These are phyloP conservation scores for Tromatobia lineatoria DNA, from an alignment of 2,888 invertebrate species.

Conservation along the genomic window DNA sequence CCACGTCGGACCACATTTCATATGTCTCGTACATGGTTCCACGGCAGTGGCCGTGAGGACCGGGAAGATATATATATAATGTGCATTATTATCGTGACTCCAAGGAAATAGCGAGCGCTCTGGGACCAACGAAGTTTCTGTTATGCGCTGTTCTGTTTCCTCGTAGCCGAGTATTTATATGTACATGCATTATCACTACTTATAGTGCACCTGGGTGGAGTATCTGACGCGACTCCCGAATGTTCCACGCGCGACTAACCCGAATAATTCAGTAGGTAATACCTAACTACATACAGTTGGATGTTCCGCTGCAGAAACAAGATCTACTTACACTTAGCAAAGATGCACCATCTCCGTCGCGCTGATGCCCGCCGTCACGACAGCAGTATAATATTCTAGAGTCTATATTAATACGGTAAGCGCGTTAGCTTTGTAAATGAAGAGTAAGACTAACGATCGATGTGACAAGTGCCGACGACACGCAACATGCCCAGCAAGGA, in stretches of 20 bases:
- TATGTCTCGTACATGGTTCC: neutral
- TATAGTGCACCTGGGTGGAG: neutral
- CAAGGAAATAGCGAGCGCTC: slow-evolving; percentile 15
- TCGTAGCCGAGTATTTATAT: slow-evolving; percentile 4
- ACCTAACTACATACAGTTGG: slow-evolving; percentile 34
- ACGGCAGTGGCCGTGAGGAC: neutral
- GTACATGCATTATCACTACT: slow-evolving; percentile 6
- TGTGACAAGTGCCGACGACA: slow-evolving; percentile 17
- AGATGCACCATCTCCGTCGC: slow-evolving; percentile 8
- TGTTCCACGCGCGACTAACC: slow-evolving; percentile 17
- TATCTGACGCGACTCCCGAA: slow-evolving; percentile 30
- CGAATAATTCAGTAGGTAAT: slow-evolving; percentile 51
- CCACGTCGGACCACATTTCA: neutral
- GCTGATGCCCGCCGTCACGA: slow-evolving; percentile 7
- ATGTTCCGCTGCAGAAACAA: slow-evolving; percentile 38
- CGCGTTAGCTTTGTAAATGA: slow-evolving; percentile 13
- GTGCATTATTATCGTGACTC: slow-evolving; percentile 29
- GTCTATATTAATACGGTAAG: neutral
- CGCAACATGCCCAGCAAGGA: neutral
- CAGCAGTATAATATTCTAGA: neutral
- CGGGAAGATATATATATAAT: neutral
- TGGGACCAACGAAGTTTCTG: slow-evolving; percentile 36
- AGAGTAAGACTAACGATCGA: neutral
- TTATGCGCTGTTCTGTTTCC: slow-evolving; percentile 9
- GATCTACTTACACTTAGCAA: slow-evolving; percentile 38